Conservation (phyloP, 2,888 invertebrate genomes). For the Orthosia gracilis region DNA sequence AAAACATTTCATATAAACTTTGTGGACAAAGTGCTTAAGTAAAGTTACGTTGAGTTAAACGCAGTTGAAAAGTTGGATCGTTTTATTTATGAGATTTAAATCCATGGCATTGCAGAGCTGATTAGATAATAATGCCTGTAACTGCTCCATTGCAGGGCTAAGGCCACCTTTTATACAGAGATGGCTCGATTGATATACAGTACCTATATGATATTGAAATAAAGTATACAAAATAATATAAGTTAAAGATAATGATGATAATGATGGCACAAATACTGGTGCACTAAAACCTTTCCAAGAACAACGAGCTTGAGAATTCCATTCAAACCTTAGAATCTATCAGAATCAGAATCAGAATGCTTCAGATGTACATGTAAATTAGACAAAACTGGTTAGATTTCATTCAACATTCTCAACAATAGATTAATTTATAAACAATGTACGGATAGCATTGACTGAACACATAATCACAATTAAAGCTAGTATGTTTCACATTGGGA, state of each 20-base stretch:
- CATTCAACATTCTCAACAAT: background rate
- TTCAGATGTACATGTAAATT: no score
- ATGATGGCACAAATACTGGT: background rate
- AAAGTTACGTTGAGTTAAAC: slow-evolving; percentile 27
- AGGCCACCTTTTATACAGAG: no score
- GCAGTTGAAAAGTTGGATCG: slow-evolving; percentile 16
- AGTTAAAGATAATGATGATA: background rate
- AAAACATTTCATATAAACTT: slow-evolving; percentile 55
- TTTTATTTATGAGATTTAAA: slow-evolving; percentile 2
- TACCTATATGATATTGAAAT: no score
- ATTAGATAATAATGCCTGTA: no score
- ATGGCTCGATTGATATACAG: no score
- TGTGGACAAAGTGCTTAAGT: slow-evolving; percentile 33
- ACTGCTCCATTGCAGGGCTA: no score
- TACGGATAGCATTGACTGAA: background rate
- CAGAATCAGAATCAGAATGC: no score
- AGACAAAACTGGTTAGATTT: background rate
- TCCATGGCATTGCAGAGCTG: background rate
- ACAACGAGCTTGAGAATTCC: no score
- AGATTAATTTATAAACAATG: background rate
- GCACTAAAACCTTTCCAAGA: no score
- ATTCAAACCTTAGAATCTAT: background rate
- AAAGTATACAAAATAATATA: no score
- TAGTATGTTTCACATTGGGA: background rate
- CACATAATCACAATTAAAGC: background rate